Evolutionary conservation across 2,113 vertebrate genomes (phyloP).

Genomic region (Vulpes vulpes): DNA sequence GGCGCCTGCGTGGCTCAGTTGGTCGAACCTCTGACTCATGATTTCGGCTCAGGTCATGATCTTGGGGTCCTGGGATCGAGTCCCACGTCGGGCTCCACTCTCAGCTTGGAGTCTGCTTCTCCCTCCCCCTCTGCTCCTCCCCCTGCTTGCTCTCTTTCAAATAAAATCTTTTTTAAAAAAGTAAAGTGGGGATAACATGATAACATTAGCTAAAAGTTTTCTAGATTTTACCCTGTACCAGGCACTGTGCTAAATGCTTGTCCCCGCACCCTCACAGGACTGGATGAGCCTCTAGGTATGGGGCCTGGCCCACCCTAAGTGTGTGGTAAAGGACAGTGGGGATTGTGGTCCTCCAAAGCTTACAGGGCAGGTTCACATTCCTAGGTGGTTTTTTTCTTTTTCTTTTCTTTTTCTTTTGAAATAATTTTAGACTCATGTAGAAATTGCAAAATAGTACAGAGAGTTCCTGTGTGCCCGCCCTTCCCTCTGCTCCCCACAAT

Average conservation of each 20-base stretch:
- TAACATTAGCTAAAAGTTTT: background rate
- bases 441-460: background rate
- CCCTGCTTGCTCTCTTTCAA: background rate
- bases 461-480: background rate
- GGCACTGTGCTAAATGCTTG: background rate
- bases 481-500: background rate
- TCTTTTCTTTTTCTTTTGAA: background rate
- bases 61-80: background rate
- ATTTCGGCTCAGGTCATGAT: background rate
- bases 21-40: background rate
- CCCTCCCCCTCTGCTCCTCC: background rate
- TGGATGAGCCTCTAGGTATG: too few relatives aligned
- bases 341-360: background rate
- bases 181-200: background rate
- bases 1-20: background rate
- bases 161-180: background rate
- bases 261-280: background rate
- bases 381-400: background rate
- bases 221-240: background rate
- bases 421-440: conserved; percentile 5
- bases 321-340: background rate
- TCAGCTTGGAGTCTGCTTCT: background rate
- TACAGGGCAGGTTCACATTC: background rate
- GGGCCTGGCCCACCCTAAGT: background rate
- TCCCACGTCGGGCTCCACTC: background rate